These are phyloP conservation scores for Vanessa tameamea DNA, from an alignment of 1,140 invertebrate species.

Conservation along the genomic window DNA sequence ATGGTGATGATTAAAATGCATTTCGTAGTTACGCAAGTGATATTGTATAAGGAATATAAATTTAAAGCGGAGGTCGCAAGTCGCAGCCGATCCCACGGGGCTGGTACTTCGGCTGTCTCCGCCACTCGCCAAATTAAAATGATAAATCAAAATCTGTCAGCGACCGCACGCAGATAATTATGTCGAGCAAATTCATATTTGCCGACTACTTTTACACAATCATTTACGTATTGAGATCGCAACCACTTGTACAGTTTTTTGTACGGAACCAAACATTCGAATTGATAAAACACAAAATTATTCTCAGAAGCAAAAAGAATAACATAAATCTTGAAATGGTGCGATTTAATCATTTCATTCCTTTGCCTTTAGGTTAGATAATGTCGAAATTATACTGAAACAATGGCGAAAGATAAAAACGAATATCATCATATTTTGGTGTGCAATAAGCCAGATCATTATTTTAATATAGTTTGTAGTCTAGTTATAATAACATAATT, in stretches of 20 bases:
- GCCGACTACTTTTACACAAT: background rate
- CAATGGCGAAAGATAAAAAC: slow-evolving; percentile 66
- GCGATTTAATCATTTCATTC: slow-evolving; percentile 69
- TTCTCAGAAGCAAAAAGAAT: slow-evolving; percentile 17
- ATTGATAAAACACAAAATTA: slow-evolving; percentile 12
- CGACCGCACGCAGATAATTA: slow-evolving; percentile 27
- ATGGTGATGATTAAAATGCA: background rate
- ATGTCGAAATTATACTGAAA: slow-evolving; percentile 67
- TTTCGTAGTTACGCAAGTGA: slow-evolving; percentile 23
- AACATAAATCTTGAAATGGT: slow-evolving; percentile 47
- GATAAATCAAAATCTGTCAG: slow-evolving; percentile 76
- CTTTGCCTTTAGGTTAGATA: slow-evolving; percentile 57
- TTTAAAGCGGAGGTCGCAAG: slow-evolving; percentile 62
- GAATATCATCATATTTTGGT: slow-evolving; percentile 51
- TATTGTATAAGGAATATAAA: slow-evolving; percentile 63
- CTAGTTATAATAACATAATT: background rate
- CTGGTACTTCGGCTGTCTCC: slow-evolving; percentile 53
- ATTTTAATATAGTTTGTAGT: slow-evolving; percentile 8
- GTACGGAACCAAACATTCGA: background rate
- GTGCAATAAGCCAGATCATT: slow-evolving; percentile 26
- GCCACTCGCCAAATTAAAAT: slow-evolving; percentile 72
- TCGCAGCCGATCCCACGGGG: slow-evolving; percentile 46
- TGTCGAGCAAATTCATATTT: slow-evolving; percentile 8
- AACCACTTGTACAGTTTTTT: background rate
- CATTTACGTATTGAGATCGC: background rate